Base-by-base conservation (phyloP, 2,888 invertebrate genomes). In the Zootermopsis nevadensis region DNA sequence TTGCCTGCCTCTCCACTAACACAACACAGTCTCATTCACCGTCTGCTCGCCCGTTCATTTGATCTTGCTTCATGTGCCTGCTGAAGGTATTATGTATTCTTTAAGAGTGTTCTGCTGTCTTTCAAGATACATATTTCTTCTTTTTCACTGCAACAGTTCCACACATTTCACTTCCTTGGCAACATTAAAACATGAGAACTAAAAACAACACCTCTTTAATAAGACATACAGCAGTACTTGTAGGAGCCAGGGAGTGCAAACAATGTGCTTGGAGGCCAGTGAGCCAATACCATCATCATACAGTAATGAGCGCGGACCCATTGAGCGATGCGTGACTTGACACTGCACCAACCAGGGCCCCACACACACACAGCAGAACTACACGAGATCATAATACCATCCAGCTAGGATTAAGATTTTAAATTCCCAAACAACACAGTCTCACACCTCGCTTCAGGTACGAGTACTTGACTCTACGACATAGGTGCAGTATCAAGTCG, bases 231-330 rank as follows among this genome's bases (percentile, higher is more conserved):
- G 83, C 84, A 83, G n/a, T n/a, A n/a, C n/a, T n/a, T n/a, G n/a
- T n/a, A n/a, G n/a, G 60, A 85, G 86, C 85, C 85, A 86, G 85
- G 84, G 93, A 94, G 94, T 95, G 94, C 95, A 95, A 95, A 95
- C 95, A 95, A 95, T 95, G 95, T 94, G 95, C 93, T 94, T 94
- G 94, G 94, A 94, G 94, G 94, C 94, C 94, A 94, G 93, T 93
- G 88, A 88, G 89, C 89, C 89, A 85, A 83, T 66, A 67, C 81
- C 38, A 35, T 33, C 33, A 74, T 74, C 82, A 48, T 35, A 84
- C 77, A 82, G 77, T 30, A 74, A 76, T 30, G 74, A 31, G 33
- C 24, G 35, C n/a, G 74, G 22, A 38, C 24, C 22, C 74, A 69
- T 60, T 15, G n/a, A 60, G 27, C n/a, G 60, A 60, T 60, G 27